Percentiles rank a stretch among this genome's conserved stretches.
phyloP scores from a whole-genome alignment of 2,888 invertebrate species.

The Nudaria mundana region DNA sequence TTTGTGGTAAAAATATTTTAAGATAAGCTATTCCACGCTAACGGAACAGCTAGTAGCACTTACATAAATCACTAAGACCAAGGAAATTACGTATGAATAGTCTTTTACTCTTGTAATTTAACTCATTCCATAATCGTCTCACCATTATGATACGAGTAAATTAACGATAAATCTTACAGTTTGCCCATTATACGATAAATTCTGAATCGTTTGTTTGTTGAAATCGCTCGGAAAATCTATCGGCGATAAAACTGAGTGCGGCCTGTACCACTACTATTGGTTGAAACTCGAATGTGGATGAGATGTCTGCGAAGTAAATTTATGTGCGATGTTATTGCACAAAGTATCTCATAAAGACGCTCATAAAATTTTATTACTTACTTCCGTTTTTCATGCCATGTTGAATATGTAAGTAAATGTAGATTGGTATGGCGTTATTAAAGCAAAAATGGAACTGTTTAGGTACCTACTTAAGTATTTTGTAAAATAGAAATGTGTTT shows the following conservation, averaged over 20 bases:
- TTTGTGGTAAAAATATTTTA: too few species aligned
- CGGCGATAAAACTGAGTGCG: conserved; percentile 38
- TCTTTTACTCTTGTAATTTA: conserved; percentile 17
- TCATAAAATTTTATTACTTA: background rate
- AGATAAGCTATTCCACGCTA: too few species aligned
- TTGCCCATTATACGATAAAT: conserved; percentile 34
- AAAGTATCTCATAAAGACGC: background rate
- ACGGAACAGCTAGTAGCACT: too few species aligned
- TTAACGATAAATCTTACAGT: conserved; percentile 32
- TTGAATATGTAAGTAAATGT: background rate
- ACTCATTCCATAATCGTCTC: conserved; percentile 16
- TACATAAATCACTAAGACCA: conserved; percentile 4
- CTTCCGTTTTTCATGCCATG: background rate
- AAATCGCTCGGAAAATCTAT: conserved; percentile 40
- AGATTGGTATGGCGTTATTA: too few species aligned
- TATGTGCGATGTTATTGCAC: background rate
- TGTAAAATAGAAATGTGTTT: too few species aligned
- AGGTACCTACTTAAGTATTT: too few species aligned
- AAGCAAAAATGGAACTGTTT: background rate
- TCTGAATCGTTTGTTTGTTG: conserved; percentile 33
- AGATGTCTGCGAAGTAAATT: conserved; percentile 2
- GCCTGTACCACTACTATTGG: conserved; percentile 19
- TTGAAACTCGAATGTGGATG: conserved; percentile 18
- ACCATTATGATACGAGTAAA: conserved; percentile 27
- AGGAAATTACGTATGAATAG: conserved; percentile 22